A percentile compares a stretch with the other conserved stretches of the same genome.
phyloP scores from a whole-genome alignment of 2,797 vertebrate species.

The Diglossa cyanea region DNA sequence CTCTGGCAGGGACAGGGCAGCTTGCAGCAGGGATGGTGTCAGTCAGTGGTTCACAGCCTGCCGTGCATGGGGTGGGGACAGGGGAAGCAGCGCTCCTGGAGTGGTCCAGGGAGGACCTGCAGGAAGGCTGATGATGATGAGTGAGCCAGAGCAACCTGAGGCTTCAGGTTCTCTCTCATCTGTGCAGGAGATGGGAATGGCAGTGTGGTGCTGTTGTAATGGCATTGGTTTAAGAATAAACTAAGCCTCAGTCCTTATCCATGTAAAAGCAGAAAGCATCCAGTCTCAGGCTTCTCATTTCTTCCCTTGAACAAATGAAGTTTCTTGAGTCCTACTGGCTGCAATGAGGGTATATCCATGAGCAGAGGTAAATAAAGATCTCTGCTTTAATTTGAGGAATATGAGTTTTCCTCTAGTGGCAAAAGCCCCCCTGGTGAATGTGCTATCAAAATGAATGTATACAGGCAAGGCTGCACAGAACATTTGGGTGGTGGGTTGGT shows the following conservation, averaged over 20 bases:
- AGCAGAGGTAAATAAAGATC: background rate
- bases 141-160: background rate
- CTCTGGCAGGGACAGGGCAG: background rate
- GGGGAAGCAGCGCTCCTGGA: background rate
- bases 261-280: background rate
- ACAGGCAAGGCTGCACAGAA: background rate
- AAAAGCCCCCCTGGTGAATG: background rate
- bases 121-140: background rate
- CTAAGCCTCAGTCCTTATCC: background rate
- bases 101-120: background rate
- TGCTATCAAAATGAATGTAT: accelerated
- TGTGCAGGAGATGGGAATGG: background rate
- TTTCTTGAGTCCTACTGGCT: background rate
- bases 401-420: background rate
- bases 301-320: background rate
- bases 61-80: accelerated
- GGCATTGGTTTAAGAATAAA: background rate
- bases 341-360: accelerated
- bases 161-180: background rate
- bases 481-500: background rate
- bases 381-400: background rate
- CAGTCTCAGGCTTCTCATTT: background rate
- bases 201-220: background rate
- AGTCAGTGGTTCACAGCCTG: background rate
- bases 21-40: background rate